Base-by-base conservation (phyloP, 2,888 invertebrate genomes). In the Chirona hameri region DNA sequence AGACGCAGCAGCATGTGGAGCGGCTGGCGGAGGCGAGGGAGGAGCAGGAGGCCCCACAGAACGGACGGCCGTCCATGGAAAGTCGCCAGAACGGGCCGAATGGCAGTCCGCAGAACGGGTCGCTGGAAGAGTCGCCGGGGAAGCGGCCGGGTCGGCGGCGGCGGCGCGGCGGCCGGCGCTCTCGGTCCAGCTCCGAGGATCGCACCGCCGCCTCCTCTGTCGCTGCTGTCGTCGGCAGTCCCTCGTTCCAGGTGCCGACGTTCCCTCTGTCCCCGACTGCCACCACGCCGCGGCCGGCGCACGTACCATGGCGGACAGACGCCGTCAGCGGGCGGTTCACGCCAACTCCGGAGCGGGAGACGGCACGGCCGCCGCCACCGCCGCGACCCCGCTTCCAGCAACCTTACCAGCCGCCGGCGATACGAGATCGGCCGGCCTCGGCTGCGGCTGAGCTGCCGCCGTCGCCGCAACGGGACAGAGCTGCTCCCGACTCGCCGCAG, bases 401-500 rank as follows among this genome's bases (percentile, higher is more conserved):
- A 27, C 65, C 65, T n/a, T 65, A 65, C 65, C 65, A 65, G 65
- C 65, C 65, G n/a, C 65, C 65, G 65, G 65, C 65, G 27, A 10
- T n/a, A 10, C 83, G 80, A 83, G 83, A 82, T 83, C 76, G 12
- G 83, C 82, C 55, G 83, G 84, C 21, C 83, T 83, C 18, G 81
- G 82, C 12, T 82, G 83, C 83, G 83, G 46, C 83, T 82, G 21
- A 83, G 83, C 52, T 52, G 52, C 52, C 52, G 24, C 84, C 84
- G 79, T 81, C 82, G 55, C 65, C 65, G 27, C 65, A 65, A 21
- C 57, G 57, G 57, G 1, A 24, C 24, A 14, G 7, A 14, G 24
- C 21, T 0, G 7, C 21, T 24, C 57, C 21, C 2, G 57, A 57
- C 57, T 57, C 57, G 18, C 57, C 57, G 18, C 57, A 57, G 65